These are phyloP conservation scores for Ia io DNA, from an alignment of 2,113 vertebrate species.

Conservation along the genomic window DNA sequence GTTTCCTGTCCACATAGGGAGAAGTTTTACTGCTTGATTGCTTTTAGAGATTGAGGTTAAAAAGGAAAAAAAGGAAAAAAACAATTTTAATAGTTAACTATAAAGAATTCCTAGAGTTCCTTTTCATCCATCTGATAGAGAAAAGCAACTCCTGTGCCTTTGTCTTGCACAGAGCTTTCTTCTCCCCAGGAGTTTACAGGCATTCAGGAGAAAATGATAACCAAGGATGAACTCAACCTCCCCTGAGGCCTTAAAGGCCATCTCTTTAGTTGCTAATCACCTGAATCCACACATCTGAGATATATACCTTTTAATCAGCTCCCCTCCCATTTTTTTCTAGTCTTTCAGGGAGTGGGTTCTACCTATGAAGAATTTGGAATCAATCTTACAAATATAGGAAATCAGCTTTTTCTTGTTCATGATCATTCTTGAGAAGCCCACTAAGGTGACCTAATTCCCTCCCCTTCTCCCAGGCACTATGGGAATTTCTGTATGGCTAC, in stretches of 20 bases:
- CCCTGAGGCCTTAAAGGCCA: constrained; percentile 36
- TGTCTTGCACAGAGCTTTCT: constrained; percentile 62
- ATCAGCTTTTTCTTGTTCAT: background rate
- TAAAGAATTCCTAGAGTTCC: constrained; percentile 62
- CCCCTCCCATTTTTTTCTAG: background rate
- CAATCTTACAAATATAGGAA: constrained; percentile 33
- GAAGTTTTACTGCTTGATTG: constrained; percentile 62
- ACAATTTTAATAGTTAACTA: constrained; percentile 70
- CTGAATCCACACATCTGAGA: constrained; percentile 34
- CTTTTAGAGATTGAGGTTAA: constrained; percentile 52
- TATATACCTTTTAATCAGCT: constrained; percentile 52
- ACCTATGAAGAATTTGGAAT: constrained; percentile 15
- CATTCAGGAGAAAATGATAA: constrained; percentile 56
- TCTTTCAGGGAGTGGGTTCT: background rate
- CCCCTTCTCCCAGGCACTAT: background rate
- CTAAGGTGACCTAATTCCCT: constrained; percentile 42
- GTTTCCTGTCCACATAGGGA: constrained; percentile 2
- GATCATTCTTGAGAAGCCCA: background rate
- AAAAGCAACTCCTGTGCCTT: constrained; percentile 55
- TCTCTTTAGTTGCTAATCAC: constrained; percentile 36
- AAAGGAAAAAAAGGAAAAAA: constrained; percentile 44
- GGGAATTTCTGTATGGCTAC: background rate
- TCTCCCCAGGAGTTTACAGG: constrained; percentile 42
- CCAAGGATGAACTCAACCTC: constrained; percentile 21
- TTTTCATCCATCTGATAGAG: constrained; percentile 35